phyloP scores from a whole-genome alignment of 1,140 invertebrate species.

The Drosophila repletoides region DNA sequence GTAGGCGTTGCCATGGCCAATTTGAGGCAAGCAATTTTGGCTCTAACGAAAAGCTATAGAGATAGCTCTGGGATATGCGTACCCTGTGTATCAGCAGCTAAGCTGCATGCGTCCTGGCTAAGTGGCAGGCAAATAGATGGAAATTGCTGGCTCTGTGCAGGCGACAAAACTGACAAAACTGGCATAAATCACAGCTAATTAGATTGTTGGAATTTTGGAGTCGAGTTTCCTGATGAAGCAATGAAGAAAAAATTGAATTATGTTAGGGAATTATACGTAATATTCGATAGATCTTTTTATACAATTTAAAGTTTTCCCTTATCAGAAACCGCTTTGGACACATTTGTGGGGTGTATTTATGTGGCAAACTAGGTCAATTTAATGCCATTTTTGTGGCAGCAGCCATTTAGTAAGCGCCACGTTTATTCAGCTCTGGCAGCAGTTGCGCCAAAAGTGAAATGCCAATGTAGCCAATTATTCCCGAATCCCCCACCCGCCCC shows the following conservation, averaged over 20 bases:
- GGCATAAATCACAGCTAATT: constrained; percentile 3
- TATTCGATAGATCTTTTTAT: too few species aligned
- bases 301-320: background rate
- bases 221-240: too few species aligned
- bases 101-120: constrained; percentile 25
- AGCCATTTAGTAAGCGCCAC: constrained; percentile 48
- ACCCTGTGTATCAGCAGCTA: constrained; percentile 6
- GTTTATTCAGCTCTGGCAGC: constrained; percentile 45
- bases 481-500: background rate
- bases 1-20: constrained; percentile 41
- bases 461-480: constrained; percentile 73
- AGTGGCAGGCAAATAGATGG: constrained; percentile 33
- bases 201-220: too few species aligned
- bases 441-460: constrained; percentile 69
- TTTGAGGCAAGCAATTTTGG: constrained; percentile 52
- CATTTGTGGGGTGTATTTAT: constrained; percentile 24
- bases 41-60: constrained; percentile 43
- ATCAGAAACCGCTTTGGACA: background rate
- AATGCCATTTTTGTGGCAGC: constrained; percentile 64
- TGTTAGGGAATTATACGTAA: too few species aligned
- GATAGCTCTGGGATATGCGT: constrained; percentile 44
- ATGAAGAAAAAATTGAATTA: too few species aligned
- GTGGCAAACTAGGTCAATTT: constrained; percentile 70
- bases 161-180: constrained; percentile 53
- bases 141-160: constrained; percentile 38